Conservation (phyloP, 35 echinoderm and acorn worm species). For the Stichopus chloronotus region DNA sequence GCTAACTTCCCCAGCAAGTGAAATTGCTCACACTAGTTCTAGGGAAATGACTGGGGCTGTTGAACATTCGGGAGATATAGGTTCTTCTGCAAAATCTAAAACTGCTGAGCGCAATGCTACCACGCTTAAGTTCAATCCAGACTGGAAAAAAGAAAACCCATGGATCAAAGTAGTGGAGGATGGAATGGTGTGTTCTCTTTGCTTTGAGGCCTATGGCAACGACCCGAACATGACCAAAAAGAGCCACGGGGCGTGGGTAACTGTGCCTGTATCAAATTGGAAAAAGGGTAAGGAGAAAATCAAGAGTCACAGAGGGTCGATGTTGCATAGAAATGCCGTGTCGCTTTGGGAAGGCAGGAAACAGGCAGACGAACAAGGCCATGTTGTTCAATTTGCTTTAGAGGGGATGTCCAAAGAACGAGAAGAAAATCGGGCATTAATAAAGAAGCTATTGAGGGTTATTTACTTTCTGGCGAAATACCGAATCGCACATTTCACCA, state of each 20-base stretch:
- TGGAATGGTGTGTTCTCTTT: conserved; percentile 1
- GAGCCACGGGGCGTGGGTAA: conserved; percentile 2
- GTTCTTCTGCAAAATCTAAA: conserved; percentile 24
- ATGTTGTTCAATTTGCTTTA: not conserved
- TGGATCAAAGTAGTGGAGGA: not conserved
- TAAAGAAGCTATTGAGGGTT: conserved; percentile 4
- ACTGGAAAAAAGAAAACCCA: conserved; percentile 23
- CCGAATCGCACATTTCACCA: conserved; percentile 23
- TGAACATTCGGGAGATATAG: not conserved
- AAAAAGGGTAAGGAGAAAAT: conserved; percentile 21
- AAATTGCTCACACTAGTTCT: conserved; percentile 6
- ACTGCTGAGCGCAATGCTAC: conserved; percentile 16
- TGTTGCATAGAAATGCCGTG: not conserved
- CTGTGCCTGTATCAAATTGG: conserved; percentile 4
- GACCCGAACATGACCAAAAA: conserved; percentile 11
- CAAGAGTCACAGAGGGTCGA: conserved; percentile 8
- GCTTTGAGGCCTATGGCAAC: not conserved
- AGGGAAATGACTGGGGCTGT: conserved; percentile 1
- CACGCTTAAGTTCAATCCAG: conserved; percentile 25
- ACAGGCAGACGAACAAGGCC: not conserved
- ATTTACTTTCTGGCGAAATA: conserved; percentile 4
- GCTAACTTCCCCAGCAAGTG: not conserved
- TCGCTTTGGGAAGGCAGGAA: conserved; percentile 3
- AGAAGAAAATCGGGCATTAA: conserved; percentile 26
- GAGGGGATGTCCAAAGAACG: not conserved